Evolutionary conservation across 2,888 invertebrate species (phyloP).

Genomic region (Argyresthia albistria): DNA sequence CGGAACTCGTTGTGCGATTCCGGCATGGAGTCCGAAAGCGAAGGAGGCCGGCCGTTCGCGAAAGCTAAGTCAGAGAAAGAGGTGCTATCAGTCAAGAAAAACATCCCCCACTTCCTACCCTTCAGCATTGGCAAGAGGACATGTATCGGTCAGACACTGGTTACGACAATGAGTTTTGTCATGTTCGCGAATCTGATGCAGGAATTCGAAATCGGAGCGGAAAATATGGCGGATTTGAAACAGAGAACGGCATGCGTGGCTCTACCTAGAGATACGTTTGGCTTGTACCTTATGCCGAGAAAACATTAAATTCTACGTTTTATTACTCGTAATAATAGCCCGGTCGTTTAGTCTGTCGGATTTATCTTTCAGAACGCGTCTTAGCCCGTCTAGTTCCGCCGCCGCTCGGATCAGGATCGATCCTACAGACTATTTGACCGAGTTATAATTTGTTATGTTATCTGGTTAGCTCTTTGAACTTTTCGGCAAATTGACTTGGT

Average conservation of each 20-base stretch:
- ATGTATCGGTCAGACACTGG: constrained; percentile 87
- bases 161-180: constrained; percentile 83
- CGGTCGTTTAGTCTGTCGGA: background rate
- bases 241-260: constrained; percentile 81
- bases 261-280: constrained; percentile 80
- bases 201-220: constrained; percentile 76
- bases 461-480: background rate
- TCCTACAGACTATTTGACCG: background rate
- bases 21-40: constrained; percentile 67
- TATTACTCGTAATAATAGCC: constrained; percentile 16
- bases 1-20: constrained; percentile 68
- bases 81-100: constrained; percentile 54
- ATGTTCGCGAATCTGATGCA: constrained; percentile 81
- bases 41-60: constrained; percentile 29
- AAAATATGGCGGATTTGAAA: constrained; percentile 61
- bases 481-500: background rate
- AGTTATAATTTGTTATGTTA: background rate
- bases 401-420: background rate
- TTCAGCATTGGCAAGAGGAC: constrained; percentile 91
- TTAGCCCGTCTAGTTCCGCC: no score
- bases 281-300: constrained; percentile 72
- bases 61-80: constrained; percentile 43
- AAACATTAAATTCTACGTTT: constrained; percentile 31
- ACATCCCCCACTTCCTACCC: constrained; percentile 83
- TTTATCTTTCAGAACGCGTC: no score